Evolutionary conservation across 2,113 vertebrate genomes (phyloP), one percentile per base, ranked within the genome.

Genomic region (Atherinomorus stipes): DNA sequence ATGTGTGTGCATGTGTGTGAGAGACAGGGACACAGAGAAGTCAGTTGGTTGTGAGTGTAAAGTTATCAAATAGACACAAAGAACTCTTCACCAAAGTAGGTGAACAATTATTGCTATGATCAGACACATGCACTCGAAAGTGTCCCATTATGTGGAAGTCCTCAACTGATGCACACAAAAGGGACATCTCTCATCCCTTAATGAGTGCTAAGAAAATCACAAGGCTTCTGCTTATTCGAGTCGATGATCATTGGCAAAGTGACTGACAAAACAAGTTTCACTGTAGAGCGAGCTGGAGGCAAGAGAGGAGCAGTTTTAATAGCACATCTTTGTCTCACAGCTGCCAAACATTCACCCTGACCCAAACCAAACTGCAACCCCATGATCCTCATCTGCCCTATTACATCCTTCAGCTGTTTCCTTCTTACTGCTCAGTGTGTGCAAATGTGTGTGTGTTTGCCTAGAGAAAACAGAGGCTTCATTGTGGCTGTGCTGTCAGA

Each of bases 321-420:
- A 89, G 80, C 73, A 0, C 4, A 59, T 81, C 85, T 92, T 91
- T 92, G 84, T 90, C 74, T 86, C 58, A 22, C 81, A 88, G 87
- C 87, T 90, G 88, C 85, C 81, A 86, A 88, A 85, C 65, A 74
- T 84, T 86, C 79, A 84, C 75, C 65, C 79, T 85, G 87, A 86
- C 84, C 85, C 81, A 83, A 89, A 87, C 83, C 79, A 87, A 86
- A 89, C 81, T 76, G 78, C 86, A 90, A 90, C 85, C 91, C 83
- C 91, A 90, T 96, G 93, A 94, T 95, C 91, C 93, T 92, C 90
- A 92, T 91, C 74, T 82, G 91, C 86, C 92, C 90, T 74, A 84
- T 85, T 93, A 93, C 87, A 85, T 85, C 87, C 89, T 89, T 90
- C 93, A 94, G 94, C 93, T 93, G 88, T 85, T 84, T 91, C 89